Percentiles rank a stretch among this genome's conserved stretches.
Evolutionary conservation across 2,113 vertebrate species (phyloP).

Genomic region (Nannobrachium achirus): DNA sequence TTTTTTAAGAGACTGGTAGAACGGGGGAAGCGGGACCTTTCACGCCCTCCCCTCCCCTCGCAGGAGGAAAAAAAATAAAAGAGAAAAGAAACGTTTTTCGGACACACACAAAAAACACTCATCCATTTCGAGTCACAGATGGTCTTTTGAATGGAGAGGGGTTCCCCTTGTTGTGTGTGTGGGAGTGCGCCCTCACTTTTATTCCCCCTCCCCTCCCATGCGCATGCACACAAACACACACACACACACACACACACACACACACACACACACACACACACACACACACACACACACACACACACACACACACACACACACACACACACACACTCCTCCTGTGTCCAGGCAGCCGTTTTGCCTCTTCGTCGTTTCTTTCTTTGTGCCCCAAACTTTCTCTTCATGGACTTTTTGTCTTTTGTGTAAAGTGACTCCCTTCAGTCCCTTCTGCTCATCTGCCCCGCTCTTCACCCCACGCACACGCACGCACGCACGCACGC

Average conservation of each 20-base stretch:
- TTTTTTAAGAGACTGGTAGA: conserved; percentile 65
- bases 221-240: background rate
- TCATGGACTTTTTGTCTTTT: conserved; percentile 68
- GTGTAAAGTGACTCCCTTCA: conserved; percentile 64
- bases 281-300: conserved; percentile 17
- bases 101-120: conserved; percentile 68
- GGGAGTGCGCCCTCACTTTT: conserved; percentile 71
- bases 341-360: conserved; percentile 76
- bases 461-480: conserved; percentile 60
- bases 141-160: conserved; percentile 81
- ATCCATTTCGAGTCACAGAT: conserved; percentile 85
- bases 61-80: conserved; percentile 63
- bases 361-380: conserved; percentile 79
- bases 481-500: too few species aligned
- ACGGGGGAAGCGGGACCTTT: conserved; percentile 51
- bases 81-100: conserved; percentile 64
- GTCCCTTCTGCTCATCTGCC: conserved; percentile 79
- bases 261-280: background rate
- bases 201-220: conserved; percentile 31
- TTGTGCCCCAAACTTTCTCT: conserved; percentile 75
- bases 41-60: conserved; percentile 52
- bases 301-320: too few species aligned
- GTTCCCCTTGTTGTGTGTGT: conserved; percentile 70
- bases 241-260: too few species aligned
- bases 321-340: conserved; percentile 46